Base-by-base conservation (phyloP, 2,888 invertebrate species). In the Drosophila diplacantha region DNA sequence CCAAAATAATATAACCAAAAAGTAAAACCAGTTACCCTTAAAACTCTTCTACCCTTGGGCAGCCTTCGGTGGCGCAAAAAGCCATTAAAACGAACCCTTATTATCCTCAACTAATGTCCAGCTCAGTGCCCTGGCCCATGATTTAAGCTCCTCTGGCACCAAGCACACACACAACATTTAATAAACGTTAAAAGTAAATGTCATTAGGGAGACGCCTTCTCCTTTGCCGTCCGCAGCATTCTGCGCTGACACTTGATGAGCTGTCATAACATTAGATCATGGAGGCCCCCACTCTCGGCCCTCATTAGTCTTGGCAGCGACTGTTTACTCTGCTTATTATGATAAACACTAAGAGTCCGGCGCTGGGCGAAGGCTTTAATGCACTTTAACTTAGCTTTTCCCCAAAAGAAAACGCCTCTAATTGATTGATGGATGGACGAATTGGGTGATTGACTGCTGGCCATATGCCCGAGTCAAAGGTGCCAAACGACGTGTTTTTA, bases 211-310 rank as follows among this genome's bases (percentile, higher is more conserved):
- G 31, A 47, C 9, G 47, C 44, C 56, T 32, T 26, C 51, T 35
- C 41, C 56, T 38, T 31, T 4, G 47, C 44, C 51, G 22, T 37
- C 32, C 32, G 41, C 54, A 39, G 50, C 56, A 55, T 70, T 75
- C 58, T 46, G 71, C 46, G 59, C 83, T 81, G 84, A 81, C 85
- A 84, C 85, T 81, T 85, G 85, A 85, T 86, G 85, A 80, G 85
- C 85, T 85, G 85, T 86, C 86, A 85, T 86, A 86, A 85, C 86
- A 86, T 85, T 84, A 85, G 84, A 86, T 85, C 81, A 83, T 62
- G 58, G 58, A 74, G 73, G 73, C 62, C 24, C 39, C 38, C 61
- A 31, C 26, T 43, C 58, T n/a, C 14, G 26, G 14, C 70, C 65
- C 83, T 81, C 80, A 81, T 81, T 81, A 81, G 82, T 74, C 69